Base-by-base conservation (phyloP, 2,113 vertebrate genomes). In the Arothron firmamentum region DNA sequence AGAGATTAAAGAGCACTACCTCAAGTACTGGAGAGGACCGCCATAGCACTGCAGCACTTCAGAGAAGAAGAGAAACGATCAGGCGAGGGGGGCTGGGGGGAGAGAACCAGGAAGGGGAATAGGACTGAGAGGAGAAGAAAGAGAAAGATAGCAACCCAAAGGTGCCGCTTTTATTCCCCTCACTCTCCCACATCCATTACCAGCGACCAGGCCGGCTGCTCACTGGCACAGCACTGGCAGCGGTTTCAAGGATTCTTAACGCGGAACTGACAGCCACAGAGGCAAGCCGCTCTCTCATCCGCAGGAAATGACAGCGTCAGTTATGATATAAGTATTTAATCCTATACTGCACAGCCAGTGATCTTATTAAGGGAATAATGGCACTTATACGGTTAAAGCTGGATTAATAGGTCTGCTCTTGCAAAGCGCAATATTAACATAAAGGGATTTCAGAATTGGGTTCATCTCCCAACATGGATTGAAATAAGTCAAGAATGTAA, bases 361-460 rank as follows among this genome's bases (percentile, higher is more conserved):
- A 91, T 91, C 89, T 90, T 91, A 92, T 92, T 92, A 91, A 85
- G 87, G 88, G 87, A 89, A 92, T 91, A 92, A 91, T 90, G 84
- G 84, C 87, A 89, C 78, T 90, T 90, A 91, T 84, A 80, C 85
- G 78, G 87, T 86, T 90, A 90, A 89, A 90, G 88, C 88, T 86
- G 89, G 90, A 91, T 92, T 91, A 92, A 92, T 91, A 87, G 88
- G 87, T 77, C 87, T 88, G 81, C 75, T 81, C 85, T 79, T 75
- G 80, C 86, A 90, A 88, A 88, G 82, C 82, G 79, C 83, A 90
- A 88, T 89, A 91, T 90, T 91, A 90, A 89, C 90, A 91, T 91
- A 91, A 91, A 89, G 82, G 89, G 89, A 91, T 92, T 92, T 89
- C 11, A 20, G 78, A 84, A 85, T 72, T 70, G 83, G 71, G 79